Conservation (phyloP, 2,888 invertebrate genomes). For the Coleophora flavipennella region DNA sequence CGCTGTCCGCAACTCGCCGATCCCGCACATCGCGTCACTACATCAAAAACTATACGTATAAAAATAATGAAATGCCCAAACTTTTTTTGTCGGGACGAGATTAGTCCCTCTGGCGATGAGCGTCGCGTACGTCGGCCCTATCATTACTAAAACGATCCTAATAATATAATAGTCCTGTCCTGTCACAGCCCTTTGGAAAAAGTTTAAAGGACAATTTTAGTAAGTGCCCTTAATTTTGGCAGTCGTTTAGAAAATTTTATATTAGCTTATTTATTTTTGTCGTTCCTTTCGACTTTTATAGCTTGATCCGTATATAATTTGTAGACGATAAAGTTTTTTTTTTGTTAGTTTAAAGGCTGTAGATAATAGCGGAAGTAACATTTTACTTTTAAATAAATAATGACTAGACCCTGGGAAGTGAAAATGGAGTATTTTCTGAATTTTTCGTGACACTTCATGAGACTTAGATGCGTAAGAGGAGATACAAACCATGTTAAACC, state of each 20-base stretch:
- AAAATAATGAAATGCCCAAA: slow-evolving; percentile 58
- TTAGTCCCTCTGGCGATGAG: slow-evolving; percentile 58
- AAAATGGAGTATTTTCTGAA: no score
- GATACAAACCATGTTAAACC: no score
- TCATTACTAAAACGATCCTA: slow-evolving; percentile 69
- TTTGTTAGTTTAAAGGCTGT: slow-evolving; percentile 13
- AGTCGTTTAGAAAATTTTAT: slow-evolving; percentile 50
- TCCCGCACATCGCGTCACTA: slow-evolving; percentile 8
- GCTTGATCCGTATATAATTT: slow-evolving; percentile 30
- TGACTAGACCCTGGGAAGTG: background rate
- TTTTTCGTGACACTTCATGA: no score
- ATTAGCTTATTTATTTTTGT: slow-evolving; percentile 43
- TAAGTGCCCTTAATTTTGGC: slow-evolving; percentile 54
- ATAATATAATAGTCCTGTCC: slow-evolving; percentile 71
- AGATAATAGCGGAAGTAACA: slow-evolving; percentile 28
- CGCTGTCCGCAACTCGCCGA: no score
- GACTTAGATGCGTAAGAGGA: no score
- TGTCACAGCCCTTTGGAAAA: slow-evolving; percentile 63
- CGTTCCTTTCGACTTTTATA: slow-evolving; percentile 29
- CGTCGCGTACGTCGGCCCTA: slow-evolving; percentile 57
- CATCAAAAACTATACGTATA: slow-evolving; percentile 12
- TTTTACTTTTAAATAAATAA: background rate
- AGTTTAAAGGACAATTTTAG: slow-evolving; percentile 62
- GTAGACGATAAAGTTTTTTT: slow-evolving; percentile 16
- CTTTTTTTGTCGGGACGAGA: slow-evolving; percentile 53